Evolutionary conservation across 2,113 vertebrate species (phyloP).

Genomic region (Sceloporus undulatus): DNA sequence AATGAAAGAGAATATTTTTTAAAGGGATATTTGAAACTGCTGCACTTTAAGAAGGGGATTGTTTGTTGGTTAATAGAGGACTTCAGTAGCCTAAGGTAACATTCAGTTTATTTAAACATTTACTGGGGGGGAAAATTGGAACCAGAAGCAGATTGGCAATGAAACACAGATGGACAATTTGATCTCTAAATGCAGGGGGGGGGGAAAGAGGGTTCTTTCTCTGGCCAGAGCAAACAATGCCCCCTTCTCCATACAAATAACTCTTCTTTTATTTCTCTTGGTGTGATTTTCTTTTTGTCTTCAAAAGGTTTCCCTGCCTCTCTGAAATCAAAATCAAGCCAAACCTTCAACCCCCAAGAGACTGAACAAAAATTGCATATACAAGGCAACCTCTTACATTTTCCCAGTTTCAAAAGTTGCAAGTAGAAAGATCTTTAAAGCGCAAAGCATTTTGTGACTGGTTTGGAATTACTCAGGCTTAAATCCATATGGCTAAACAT

Average conservation of each 20-base stretch:
- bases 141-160: constrained; percentile 43
- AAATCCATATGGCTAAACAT: background rate
- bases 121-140: constrained; percentile 20
- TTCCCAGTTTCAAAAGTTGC: constrained; percentile 1
- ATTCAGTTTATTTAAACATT: constrained; percentile 57
- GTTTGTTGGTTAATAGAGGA: constrained; percentile 53
- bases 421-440: background rate
- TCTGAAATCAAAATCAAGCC: constrained; percentile 16
- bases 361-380: background rate
- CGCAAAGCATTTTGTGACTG: background rate
- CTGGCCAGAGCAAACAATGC: background rate
- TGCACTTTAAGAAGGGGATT: background rate
- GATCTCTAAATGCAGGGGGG: constrained; percentile 55
- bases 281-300: constrained; percentile 21
- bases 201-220: constrained; percentile 38
- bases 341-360: background rate
- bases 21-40: constrained; percentile 36
- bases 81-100: constrained; percentile 31
- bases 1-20: background rate
- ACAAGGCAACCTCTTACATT: background rate
- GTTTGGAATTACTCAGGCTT: constrained; percentile 2
- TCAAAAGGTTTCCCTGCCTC: constrained; percentile 10
- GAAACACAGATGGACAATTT: constrained; percentile 51
- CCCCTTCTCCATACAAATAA: constrained; percentile 13
- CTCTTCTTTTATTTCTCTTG: constrained; percentile 13